These are phyloP conservation scores for Callithrix jacchus DNA, from an alignment of 2,113 vertebrate genomes.

Conservation along the genomic window DNA sequence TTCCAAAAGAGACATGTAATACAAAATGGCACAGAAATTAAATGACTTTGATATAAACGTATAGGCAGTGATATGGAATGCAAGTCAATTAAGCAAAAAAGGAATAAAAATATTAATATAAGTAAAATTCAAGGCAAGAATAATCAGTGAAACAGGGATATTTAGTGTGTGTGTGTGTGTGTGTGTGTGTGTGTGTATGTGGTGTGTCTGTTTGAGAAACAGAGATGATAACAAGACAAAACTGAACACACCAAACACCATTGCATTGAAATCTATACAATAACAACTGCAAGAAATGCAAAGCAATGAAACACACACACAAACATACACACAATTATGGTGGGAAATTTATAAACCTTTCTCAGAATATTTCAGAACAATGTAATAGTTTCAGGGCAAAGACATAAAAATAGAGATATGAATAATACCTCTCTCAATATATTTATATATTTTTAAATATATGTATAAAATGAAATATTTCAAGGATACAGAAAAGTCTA, in stretches of 20 bases:
- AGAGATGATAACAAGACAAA: not conserved
- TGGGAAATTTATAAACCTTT: not conserved
- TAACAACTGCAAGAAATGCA: not conserved
- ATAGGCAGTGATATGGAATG: not conserved
- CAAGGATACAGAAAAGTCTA: not conserved
- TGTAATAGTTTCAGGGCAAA: not conserved
- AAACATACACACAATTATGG: not conserved
- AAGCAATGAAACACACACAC: not conserved
- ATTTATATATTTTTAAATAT: not conserved
- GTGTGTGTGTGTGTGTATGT: too few species aligned
- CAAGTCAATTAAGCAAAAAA: not conserved
- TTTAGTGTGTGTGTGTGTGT: not conserved
- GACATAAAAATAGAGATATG: not conserved
- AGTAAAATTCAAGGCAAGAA: slow-evolving; percentile 1
- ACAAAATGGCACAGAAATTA: not conserved
- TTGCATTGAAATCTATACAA: not conserved
- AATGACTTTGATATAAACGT: not conserved
- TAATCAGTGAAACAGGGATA: not conserved
- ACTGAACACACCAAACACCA: not conserved
- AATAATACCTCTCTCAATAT: not conserved
- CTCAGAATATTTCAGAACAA: slow-evolving; percentile 26
- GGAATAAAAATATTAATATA: not conserved
- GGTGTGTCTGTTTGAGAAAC: not conserved
- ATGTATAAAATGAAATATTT: not conserved
- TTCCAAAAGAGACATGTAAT: not conserved